These are phyloP conservation scores for Brachyalestes nurse DNA, from an alignment of 2,797 vertebrate genomes.

Conservation along the genomic window DNA sequence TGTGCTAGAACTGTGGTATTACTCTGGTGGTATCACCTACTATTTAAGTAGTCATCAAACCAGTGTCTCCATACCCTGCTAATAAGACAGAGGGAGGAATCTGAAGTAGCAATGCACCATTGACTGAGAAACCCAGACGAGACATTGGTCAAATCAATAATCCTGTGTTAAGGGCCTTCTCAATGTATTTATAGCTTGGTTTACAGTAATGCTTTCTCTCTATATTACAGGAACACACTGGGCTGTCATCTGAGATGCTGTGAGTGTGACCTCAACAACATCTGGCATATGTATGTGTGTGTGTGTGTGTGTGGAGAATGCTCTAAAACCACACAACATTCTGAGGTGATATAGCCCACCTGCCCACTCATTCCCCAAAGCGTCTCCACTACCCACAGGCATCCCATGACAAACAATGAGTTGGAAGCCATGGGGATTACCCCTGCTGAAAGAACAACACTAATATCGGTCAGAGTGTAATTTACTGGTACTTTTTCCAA, in stretches of 20 bases:
- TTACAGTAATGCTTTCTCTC: conserved; percentile 25
- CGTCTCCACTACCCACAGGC: conserved; percentile 32
- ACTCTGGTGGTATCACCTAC: not conserved
- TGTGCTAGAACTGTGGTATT: not conserved
- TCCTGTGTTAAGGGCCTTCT: not conserved
- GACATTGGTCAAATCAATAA: conserved; percentile 32
- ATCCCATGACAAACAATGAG: conserved; percentile 40
- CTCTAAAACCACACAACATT: conserved; percentile 30
- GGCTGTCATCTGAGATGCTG: conserved; percentile 30
- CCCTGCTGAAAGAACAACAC: conserved; percentile 32
- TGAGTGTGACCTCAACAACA: conserved; percentile 42
- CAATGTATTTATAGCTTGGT: conserved; percentile 28
- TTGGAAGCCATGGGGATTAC: conserved; percentile 23
- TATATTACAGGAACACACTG: conserved; percentile 39
- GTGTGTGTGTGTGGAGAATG: conserved; percentile 25
- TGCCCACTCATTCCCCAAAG: conserved; percentile 39
- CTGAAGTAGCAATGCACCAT: conserved; percentile 5
- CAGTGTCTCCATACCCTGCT: not conserved
- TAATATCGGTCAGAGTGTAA: conserved; percentile 13
- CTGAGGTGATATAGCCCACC: not conserved
- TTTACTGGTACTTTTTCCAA: not conserved
- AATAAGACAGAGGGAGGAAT: conserved; percentile 14
- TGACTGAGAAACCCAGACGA: conserved; percentile 3
- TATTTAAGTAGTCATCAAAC: conserved; percentile 23
- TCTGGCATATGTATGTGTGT: conserved; percentile 27